phyloP scores from a whole-genome alignment of 2,113 vertebrate species.

The Anoplopoma fimbria region DNA sequence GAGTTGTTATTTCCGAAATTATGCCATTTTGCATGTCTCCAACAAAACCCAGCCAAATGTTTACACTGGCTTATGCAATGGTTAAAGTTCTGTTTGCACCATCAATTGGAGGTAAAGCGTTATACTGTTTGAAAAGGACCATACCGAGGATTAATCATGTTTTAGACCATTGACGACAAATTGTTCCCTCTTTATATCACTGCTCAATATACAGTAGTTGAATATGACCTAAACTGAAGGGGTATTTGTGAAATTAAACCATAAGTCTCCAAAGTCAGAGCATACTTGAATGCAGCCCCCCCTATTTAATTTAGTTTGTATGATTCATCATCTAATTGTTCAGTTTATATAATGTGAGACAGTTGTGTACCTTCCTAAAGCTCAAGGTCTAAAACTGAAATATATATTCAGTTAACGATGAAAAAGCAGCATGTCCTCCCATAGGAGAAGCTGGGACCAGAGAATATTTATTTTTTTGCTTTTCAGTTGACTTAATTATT shows the following conservation, averaged over 20 bases:
- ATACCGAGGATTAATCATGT: background rate
- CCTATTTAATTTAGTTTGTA: background rate
- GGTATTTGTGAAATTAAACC: background rate
- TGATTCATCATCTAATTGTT: background rate
- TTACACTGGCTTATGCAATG: background rate
- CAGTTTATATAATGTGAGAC: background rate
- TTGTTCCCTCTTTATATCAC: background rate
- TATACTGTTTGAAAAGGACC: background rate
- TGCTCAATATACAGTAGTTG: background rate
- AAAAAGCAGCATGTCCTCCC: background rate
- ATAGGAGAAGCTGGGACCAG: background rate
- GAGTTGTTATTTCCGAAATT: background rate
- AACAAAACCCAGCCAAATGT: background rate
- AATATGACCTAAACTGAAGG: background rate
- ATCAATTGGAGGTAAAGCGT: background rate
- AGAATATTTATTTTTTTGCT: background rate
- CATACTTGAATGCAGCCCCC: background rate
- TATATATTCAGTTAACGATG: background rate
- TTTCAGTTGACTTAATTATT: background rate
- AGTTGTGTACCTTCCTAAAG: background rate
- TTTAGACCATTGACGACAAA: background rate
- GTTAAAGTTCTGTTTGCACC: background rate
- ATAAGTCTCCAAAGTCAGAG: background rate
- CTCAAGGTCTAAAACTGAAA: background rate
- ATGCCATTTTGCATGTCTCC: background rate